Base-by-base conservation (phyloP, 1,140 invertebrate species). In the Heliothis subflexa region DNA sequence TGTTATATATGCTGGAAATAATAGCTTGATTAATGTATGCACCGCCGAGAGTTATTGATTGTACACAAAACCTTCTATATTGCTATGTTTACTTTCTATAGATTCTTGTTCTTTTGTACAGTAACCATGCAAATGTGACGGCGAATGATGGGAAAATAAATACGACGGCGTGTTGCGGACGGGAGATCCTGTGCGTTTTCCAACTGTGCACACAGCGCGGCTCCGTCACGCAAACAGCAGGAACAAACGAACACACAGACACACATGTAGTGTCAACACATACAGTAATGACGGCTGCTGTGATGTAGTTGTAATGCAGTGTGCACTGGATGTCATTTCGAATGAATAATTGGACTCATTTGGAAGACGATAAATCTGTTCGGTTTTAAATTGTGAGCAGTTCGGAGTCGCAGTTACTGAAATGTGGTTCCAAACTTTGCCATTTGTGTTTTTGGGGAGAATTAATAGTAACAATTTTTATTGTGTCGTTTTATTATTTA, bases 341-440 rank as follows among this genome's bases (percentile, higher is more conserved):
- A 71, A 49, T 71, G 68, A 71, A 71, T 71, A 54, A 71, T 71
- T 71, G 68, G 25, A 54, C 68, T 71, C 50, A 55, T 71, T 71
- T 55, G 68, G 49, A 49, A 54, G 50, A 40, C 68, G 25, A 71
- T 71, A 71, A 71, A 71, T 71, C 68, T 71, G 68, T 54, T 71
- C 47, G 49, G 68, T 71, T 71, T 40, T 71, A 71, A 54, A 55
- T 71, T 40, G 49, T 55, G 25, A 40, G 50, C n/a, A 55, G 49
- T 52, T 70, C 18, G 21, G 16, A 12, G 49, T 28, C 49, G 16
- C 21, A 14, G 59, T 21, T 55, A 47, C 62, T 66, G 62, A 66
- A 66, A 66, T 66, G 62, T 66, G 62, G 62, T 45, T 47, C 62
- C 62, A 47, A 40, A 47, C n/a, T 66, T 47, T 66, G 54, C 16